A percentile compares a stretch with the other conserved stretches of the same genome.
Conservation (phyloP, 1,140 invertebrate species). For the Pemphigus obesinymphae region DNA sequence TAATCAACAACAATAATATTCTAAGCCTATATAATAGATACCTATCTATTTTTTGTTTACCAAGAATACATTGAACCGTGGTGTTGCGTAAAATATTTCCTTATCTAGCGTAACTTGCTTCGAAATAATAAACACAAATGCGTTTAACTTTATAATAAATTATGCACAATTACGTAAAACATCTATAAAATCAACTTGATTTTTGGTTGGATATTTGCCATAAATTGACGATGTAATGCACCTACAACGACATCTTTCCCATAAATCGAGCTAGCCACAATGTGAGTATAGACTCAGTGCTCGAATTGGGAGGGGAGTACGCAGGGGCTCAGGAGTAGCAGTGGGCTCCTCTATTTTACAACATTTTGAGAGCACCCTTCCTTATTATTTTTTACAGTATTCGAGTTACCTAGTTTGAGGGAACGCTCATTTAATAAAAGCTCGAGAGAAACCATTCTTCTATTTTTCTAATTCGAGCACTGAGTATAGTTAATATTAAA, state of each 20-base stretch:
- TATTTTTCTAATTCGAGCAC: no score
- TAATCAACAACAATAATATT: slow-evolving; percentile 24
- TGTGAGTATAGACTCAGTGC: no score
- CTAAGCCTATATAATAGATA: neutral
- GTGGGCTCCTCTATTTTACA: no score
- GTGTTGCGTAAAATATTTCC: neutral
- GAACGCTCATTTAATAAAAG: no score
- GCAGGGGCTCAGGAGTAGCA: no score
- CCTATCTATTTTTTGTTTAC: no score
- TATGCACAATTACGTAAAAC: neutral
- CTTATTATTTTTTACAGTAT: no score
- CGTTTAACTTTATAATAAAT: neutral
- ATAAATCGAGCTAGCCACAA: slow-evolving; percentile 27
- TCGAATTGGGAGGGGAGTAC: no score
- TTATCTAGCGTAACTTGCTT: neutral
- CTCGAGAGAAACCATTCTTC: no score
- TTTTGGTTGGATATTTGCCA: slow-evolving; percentile 22
- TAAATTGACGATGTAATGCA: neutral
- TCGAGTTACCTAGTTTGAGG: no score
- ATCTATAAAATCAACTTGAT: neutral
- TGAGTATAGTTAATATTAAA: neutral
- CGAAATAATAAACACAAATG: neutral
- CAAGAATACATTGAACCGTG: neutral
- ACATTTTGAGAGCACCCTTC: no score
- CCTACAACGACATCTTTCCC: slow-evolving; percentile 20